Conservation (phyloP, 1,140 invertebrate species). For the Coptotermes formosanus region DNA sequence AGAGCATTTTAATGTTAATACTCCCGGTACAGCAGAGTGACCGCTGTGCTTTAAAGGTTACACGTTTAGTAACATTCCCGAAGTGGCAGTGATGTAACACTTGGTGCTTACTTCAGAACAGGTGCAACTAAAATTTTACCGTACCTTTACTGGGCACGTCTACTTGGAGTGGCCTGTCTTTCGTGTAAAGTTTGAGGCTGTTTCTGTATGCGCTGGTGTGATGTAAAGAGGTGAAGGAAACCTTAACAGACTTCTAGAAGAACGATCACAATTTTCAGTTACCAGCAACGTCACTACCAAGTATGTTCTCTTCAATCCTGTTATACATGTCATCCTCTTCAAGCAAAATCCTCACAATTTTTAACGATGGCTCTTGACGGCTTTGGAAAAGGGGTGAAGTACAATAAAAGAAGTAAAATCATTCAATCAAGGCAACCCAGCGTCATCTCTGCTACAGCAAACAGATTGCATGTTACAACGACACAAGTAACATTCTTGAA, state of each 20-base stretch:
- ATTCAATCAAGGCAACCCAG: neutral
- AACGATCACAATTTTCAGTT: neutral
- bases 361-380: slow-evolving; percentile 17
- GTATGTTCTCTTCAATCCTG: neutral
- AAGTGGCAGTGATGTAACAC: too few species aligned
- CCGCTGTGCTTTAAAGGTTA: too few species aligned
- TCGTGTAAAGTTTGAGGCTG: neutral
- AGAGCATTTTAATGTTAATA: too few species aligned
- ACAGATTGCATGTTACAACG: neutral
- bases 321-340: neutral
- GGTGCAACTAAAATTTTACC: too few species aligned
- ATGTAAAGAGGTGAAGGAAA: neutral
- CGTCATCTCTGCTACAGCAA: neutral
- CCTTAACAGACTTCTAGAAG: neutral
- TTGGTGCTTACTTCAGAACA: too few species aligned
- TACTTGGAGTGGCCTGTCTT: too few species aligned
- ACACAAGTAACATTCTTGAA: neutral
- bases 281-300: neutral
- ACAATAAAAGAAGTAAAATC: neutral
- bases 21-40: too few species aligned
- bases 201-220: neutral
- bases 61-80: too few species aligned
- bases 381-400: neutral
- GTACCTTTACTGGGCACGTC: too few species aligned
- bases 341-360: slow-evolving; percentile 1